Conservation (phyloP, 2,797 vertebrate genomes). For the Xyrichtys novacula region DNA sequence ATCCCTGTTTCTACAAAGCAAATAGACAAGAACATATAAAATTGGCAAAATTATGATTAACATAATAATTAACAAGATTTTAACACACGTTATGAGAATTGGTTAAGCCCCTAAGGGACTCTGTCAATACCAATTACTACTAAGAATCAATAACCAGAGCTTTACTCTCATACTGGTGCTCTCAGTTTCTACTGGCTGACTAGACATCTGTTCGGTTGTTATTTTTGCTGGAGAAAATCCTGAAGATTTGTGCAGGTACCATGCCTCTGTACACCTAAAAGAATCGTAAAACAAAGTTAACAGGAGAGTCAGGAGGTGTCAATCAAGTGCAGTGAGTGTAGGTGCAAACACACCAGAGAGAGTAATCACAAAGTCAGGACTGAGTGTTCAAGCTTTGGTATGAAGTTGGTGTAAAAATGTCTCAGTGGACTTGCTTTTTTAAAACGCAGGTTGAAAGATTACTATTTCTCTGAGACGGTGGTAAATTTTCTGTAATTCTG, state of each 20-base stretch:
- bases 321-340: constrained; percentile 6
- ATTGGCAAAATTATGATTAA: background rate
- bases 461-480: background rate
- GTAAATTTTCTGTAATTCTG: background rate
- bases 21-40: background rate
- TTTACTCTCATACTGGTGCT: background rate
- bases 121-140: background rate
- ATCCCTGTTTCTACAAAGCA: background rate
- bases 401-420: background rate
- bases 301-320: background rate
- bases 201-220: background rate
- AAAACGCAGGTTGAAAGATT: background rate
- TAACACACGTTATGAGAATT: background rate
- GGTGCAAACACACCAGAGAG: constrained; percentile 1
- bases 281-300: background rate
- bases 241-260: constrained; percentile 4
- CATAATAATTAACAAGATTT: background rate
- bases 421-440: background rate
- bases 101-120: background rate
- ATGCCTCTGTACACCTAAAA: background rate
- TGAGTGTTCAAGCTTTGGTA: background rate
- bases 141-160: background rate
- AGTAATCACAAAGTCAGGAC: constrained; percentile 1
- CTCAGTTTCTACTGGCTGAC: background rate
- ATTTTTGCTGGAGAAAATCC: background rate